Base-by-base conservation (phyloP, 2,113 vertebrate genomes). In the Procavia capensis region DNA sequence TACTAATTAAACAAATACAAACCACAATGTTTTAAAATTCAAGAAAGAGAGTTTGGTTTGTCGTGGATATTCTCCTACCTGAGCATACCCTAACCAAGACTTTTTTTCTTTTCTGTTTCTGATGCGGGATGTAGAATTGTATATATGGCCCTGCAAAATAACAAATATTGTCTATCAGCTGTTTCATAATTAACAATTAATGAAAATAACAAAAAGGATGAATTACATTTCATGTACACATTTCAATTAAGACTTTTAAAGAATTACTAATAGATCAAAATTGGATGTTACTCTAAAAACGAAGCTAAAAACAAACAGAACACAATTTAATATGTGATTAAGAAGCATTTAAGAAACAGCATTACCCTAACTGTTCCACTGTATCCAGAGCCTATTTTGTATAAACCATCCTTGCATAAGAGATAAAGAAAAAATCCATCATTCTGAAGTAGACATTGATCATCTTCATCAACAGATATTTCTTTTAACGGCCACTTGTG, bases 381-480 rank as follows among this genome's bases (percentile, higher is more conserved):
- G 98, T 99, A 99, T 97, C 99, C 99, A 93, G 99, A 99, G 97
- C 99, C 99, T 43, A 99, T 99, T 99, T 99, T 99, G 98, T 99
- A 99, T 95, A 99, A 99, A 91, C 99, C 99, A 89, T 99, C 99
- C 97, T 99, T 99, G 98, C 99, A 99, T 96, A 99, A 99, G 92
- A 99, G 98, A 98, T 99, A 99, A 36, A 99, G 99, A 95, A 99
- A 99, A 96, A 99, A 99, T 22, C 99, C 99, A 95, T 99, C 99
- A 4, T 99, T 99, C 98, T 99, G 99, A 88, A 99, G 99, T 41
- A 99, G 99, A 97, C 99, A 99, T 85, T 98, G 99, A 95, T 99
- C 99, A 85, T 99, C 99, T 94, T 99, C 99, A 96, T 99, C 99
- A 57, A 99, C 99, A 97, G 98, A 98, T 96, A 99, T 98, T 97